Conservation (phyloP, 2,113 vertebrate species). For the Chascanopsetta lugubris region DNA sequence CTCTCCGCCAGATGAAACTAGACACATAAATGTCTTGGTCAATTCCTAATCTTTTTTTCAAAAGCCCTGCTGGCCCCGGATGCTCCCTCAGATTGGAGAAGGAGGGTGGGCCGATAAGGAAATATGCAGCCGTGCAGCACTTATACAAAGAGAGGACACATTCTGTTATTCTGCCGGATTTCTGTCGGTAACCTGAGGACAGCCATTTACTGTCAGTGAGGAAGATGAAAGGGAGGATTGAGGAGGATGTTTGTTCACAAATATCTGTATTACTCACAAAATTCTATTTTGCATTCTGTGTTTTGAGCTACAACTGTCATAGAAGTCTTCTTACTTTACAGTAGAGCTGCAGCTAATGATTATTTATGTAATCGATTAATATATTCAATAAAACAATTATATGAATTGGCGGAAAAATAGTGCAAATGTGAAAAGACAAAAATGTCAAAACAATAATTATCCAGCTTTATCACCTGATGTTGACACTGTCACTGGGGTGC, state of each 20-base stretch:
- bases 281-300: too few relatives aligned
- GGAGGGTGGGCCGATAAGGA: background rate
- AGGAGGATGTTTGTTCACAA: background rate
- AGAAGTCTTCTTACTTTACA: too few relatives aligned
- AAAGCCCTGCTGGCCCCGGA: slow-evolving; percentile 13
- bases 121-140: slow-evolving; percentile 34
- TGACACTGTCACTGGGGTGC: too few relatives aligned
- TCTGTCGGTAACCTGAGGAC: slow-evolving; percentile 40
- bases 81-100: slow-evolving; percentile 27
- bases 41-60: slow-evolving; percentile 39
- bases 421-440: too few relatives aligned
- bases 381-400: too few relatives aligned
- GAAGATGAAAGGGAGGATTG: slow-evolving; percentile 6
- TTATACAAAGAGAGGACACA: slow-evolving; percentile 30
- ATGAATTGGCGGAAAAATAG: too few relatives aligned
- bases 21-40: slow-evolving; percentile 23
- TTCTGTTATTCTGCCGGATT: slow-evolving; percentile 55
- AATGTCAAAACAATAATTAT: too few relatives aligned
- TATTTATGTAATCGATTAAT: too few relatives aligned
- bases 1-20: slow-evolving; percentile 25
- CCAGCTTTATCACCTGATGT: too few relatives aligned
- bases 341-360: too few relatives aligned
- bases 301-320: too few relatives aligned
- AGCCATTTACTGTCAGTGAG: slow-evolving; percentile 35
- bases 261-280: background rate